These are phyloP conservation scores for Delichon dasypus DNA, from an alignment of 2,797 vertebrate genomes.

Conservation along the genomic window DNA sequence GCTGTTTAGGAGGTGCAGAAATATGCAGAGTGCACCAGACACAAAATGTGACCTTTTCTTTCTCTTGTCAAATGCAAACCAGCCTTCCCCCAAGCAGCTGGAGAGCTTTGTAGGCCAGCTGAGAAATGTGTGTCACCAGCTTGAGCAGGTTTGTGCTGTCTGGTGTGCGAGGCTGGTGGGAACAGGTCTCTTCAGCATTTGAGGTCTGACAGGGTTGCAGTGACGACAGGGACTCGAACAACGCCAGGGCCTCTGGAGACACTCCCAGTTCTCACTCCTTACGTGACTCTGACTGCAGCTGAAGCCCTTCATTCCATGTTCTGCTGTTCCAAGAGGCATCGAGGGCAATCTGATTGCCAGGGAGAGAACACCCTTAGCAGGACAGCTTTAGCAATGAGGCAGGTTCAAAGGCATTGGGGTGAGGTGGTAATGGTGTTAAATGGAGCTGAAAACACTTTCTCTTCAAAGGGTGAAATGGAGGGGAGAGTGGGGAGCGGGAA, in stretches of 20 bases:
- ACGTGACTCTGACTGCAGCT: background rate
- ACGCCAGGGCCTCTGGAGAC: background rate
- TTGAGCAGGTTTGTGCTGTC: background rate
- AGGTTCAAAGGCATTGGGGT: background rate
- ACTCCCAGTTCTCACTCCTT: background rate
- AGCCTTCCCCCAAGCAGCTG: background rate
- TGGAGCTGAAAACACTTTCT: background rate
- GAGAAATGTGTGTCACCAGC: background rate
- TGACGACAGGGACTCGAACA: rapidly evolving
- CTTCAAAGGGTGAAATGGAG: background rate
- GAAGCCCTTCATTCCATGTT: background rate
- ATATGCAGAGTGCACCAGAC: background rate
- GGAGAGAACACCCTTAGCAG: background rate
- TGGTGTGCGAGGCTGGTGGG: background rate
- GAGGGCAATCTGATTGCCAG: background rate
- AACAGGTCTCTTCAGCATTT: background rate
- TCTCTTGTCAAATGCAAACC: background rate
- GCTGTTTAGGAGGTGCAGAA: background rate
- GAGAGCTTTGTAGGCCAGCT: background rate
- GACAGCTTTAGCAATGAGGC: background rate
- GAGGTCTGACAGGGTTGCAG: background rate
- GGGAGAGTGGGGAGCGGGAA: background rate
- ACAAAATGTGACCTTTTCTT: slow-evolving; percentile 26
- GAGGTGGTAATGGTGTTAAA: background rate
- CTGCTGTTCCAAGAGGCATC: background rate